phyloP scores from a whole-genome alignment of 2,888 invertebrate genomes.

The Myopa testacea region DNA sequence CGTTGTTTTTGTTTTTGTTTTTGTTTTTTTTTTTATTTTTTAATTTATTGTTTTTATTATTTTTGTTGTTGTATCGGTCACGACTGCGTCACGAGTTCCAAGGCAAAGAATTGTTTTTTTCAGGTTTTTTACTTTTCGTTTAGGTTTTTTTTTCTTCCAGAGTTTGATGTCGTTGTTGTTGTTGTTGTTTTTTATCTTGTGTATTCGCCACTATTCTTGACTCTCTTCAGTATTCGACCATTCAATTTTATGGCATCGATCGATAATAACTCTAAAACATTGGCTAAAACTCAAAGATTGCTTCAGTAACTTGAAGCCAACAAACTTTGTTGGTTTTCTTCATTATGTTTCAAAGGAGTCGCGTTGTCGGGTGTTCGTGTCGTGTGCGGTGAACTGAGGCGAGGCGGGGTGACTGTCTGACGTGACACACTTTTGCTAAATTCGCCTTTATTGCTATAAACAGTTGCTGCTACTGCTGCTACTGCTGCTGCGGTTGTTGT shows the following conservation, averaged over 20 bases:
- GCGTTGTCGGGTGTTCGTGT: not conserved
- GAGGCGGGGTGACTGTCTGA: not conserved
- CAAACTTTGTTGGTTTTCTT: not conserved
- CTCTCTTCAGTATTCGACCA: not conserved
- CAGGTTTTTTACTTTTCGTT: not conserved
- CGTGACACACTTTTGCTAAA: conserved; percentile 35
- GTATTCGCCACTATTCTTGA: not conserved
- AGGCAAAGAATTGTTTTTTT: conserved; percentile 17
- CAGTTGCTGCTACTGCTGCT: not conserved
- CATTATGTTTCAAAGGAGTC: not conserved
- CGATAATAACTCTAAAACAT: conserved; percentile 9
- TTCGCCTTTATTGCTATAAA: conserved; percentile 3
- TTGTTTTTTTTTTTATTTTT: not conserved
- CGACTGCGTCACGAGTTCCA: conserved; percentile 21
- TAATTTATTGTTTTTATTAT: not conserved
- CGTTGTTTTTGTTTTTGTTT: not conserved
- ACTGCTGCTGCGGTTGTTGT: not conserved
- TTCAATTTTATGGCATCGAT: not conserved
- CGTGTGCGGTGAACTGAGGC: not conserved
- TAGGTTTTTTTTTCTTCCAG: not conserved
- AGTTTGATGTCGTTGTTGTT: not conserved
- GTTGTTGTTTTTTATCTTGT: conserved; percentile 15
- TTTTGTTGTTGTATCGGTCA: not conserved
- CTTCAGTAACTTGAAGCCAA: not conserved
- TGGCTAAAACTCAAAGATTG: not conserved